Evolutionary conservation across 2,888 invertebrate species (phyloP).

Genomic region (Tethea ocularis): DNA sequence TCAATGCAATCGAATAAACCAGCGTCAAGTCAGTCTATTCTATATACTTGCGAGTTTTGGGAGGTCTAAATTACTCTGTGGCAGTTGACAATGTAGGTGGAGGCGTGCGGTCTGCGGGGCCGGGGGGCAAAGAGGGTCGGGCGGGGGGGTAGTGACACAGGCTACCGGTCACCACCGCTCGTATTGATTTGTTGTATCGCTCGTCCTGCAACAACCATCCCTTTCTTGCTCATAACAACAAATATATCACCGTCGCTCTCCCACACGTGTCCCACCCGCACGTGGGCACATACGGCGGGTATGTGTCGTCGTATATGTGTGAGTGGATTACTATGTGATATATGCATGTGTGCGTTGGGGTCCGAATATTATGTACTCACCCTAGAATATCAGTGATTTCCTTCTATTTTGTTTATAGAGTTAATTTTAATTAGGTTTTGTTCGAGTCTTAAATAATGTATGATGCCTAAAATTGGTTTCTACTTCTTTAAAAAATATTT

Average conservation of each 20-base stretch:
- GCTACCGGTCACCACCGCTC: constrained; percentile 85
- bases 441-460: too few relatives aligned
- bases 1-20: constrained; percentile 7
- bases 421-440: constrained; percentile 13
- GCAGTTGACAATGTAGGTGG: constrained; percentile 80
- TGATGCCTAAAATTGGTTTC: too few relatives aligned
- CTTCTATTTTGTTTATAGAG: constrained; percentile 32
- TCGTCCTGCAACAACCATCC: constrained; percentile 80
- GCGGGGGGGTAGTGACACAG: constrained; percentile 78
- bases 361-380: constrained; percentile 75
- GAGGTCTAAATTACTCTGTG: constrained; percentile 72
- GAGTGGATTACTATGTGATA: constrained; percentile 57
- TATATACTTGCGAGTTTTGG: constrained; percentile 47
- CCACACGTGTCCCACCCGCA: constrained; percentile 68
- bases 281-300: constrained; percentile 68
- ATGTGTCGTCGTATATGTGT: constrained; percentile 54
- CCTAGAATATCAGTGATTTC: constrained; percentile 65
- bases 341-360: constrained; percentile 68
- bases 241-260: constrained; percentile 48
- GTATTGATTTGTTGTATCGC: constrained; percentile 85
- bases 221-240: constrained; percentile 57
- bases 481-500: too few relatives aligned
- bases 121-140: constrained; percentile 40
- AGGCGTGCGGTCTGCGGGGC: constrained; percentile 75
- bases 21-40: constrained; percentile 33